phyloP scores from a whole-genome alignment of 1,140 invertebrate species.

The Elymnias hypermnestra region DNA sequence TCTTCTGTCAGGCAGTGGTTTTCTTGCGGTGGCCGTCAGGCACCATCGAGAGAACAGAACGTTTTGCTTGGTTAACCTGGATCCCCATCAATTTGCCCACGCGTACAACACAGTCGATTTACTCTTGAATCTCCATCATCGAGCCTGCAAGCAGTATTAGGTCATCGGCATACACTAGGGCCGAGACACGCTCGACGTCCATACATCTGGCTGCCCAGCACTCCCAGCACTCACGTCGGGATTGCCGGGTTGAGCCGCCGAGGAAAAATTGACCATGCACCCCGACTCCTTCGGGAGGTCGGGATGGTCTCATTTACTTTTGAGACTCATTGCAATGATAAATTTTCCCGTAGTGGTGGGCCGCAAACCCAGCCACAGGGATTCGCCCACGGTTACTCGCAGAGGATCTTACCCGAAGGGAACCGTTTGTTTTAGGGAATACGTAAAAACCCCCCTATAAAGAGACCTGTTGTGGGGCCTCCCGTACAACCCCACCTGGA shows the following conservation, averaged over 20 bases:
- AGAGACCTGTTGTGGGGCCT: not conserved
- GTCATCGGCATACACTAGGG: constrained; percentile 35
- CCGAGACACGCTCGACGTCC: constrained; percentile 16
- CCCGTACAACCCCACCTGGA: constrained; percentile 2
- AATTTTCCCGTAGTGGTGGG: constrained; percentile 7
- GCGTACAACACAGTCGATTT: constrained; percentile 18
- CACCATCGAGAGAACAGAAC: constrained; percentile 33
- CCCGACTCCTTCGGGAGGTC: constrained; percentile 17
- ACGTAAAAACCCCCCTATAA: not conserved
- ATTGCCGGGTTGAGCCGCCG: constrained; percentile 27
- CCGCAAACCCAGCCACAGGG: constrained; percentile 14
- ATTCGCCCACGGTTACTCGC: constrained; percentile 6
- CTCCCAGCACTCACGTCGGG: constrained; percentile 1
- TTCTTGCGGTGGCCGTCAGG: constrained; percentile 33
- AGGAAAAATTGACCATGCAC: not conserved
- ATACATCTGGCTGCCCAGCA: too few relatives aligned
- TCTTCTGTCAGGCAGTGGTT: constrained; percentile 23
- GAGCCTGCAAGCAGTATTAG: constrained; percentile 41
- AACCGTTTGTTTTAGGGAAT: not conserved
- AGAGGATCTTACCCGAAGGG: constrained; percentile 1
- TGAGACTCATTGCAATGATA: not conserved
- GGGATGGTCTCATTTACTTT: constrained; percentile 4
- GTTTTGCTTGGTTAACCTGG: constrained; percentile 39
- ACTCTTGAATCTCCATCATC: constrained; percentile 22
- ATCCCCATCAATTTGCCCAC: constrained; percentile 32